Evolutionary conservation across 2,797 vertebrate genomes (phyloP).

Genomic region (Leucoraja ocellata): DNA sequence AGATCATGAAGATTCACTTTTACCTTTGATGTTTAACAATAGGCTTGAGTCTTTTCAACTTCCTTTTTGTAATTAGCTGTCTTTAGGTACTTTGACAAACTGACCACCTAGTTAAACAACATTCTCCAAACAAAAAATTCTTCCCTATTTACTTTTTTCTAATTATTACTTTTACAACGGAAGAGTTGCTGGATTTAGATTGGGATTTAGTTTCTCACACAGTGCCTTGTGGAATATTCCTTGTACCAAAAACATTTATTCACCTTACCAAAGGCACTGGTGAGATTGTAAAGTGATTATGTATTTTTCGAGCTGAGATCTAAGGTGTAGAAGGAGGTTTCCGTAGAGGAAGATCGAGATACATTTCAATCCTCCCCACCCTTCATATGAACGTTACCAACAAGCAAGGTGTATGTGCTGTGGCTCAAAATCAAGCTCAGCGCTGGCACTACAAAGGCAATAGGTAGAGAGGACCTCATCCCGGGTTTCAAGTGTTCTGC

Average conservation of each 20-base stretch:
- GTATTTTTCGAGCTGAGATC: constrained; percentile 3
- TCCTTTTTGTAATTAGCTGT: constrained; percentile 57
- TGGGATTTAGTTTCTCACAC: neutral
- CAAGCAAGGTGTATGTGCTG: too few relatives aligned
- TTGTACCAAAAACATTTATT: neutral
- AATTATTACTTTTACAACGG: neutral
- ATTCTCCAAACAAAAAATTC: neutral
- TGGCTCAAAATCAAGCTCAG: too few relatives aligned
- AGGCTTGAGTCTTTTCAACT: constrained; percentile 60
- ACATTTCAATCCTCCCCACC: neutral
- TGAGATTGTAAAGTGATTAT: neutral
- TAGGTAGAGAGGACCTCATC: too few relatives aligned
- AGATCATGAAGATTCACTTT: constrained; percentile 37
- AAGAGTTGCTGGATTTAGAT: neutral
- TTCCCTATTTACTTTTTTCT: neutral
- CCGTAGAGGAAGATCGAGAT: neutral
- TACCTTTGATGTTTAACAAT: constrained; percentile 67
- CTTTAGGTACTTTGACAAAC: constrained; percentile 50
- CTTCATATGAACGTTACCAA: neutral
- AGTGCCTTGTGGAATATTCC: neutral
- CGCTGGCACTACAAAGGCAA: too few relatives aligned
- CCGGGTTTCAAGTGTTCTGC: too few relatives aligned
- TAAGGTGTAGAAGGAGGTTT: neutral
- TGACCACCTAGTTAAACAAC: neutral
- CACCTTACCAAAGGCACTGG: too few relatives aligned